Conservation (phyloP, 2,797 vertebrate species). For the Lagodon rhomboides region DNA sequence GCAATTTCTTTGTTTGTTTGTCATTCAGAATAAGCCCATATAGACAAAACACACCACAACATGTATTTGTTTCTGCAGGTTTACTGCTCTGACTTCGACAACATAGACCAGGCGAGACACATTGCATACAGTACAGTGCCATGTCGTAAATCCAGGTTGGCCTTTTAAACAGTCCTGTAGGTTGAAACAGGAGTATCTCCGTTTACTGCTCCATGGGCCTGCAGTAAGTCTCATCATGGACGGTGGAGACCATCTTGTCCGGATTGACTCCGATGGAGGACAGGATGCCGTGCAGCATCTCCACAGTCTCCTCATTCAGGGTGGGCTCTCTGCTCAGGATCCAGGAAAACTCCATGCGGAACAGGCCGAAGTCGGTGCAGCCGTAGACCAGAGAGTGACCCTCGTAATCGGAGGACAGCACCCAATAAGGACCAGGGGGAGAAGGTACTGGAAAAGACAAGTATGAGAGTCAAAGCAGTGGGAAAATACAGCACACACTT, state of each 20-base stretch:
- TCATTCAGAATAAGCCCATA: background rate
- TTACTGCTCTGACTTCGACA: slow-evolving; percentile 45
- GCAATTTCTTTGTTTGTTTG: background rate
- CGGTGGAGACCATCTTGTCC: slow-evolving; percentile 49
- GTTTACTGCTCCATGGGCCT: slow-evolving; percentile 53
- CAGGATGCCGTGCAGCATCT: slow-evolving; percentile 53
- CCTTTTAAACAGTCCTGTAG: slow-evolving; percentile 11
- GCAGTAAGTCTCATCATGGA: slow-evolving; percentile 63
- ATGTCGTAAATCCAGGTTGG: background rate
- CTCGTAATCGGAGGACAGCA: slow-evolving; percentile 87
- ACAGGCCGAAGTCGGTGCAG: slow-evolving; percentile 78
- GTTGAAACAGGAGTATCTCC: slow-evolving; percentile 15
- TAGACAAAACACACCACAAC: slow-evolving; percentile 12
- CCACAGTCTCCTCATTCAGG: slow-evolving; percentile 62
- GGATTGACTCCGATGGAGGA: slow-evolving; percentile 34
- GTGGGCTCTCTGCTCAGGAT: slow-evolving; percentile 77
- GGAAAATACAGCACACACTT: background rate
- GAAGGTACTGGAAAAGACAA: slow-evolving; percentile 66
- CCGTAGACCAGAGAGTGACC: slow-evolving; percentile 89
- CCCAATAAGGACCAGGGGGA: slow-evolving; percentile 86
- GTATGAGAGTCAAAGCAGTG: background rate
- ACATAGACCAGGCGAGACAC: background rate
- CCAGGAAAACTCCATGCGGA: slow-evolving; percentile 83
- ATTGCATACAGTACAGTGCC: background rate
- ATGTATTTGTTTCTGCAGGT: slow-evolving; percentile 19